phyloP scores from a whole-genome alignment of 1,140 invertebrate species.

The Drosophila ogumai region DNA sequence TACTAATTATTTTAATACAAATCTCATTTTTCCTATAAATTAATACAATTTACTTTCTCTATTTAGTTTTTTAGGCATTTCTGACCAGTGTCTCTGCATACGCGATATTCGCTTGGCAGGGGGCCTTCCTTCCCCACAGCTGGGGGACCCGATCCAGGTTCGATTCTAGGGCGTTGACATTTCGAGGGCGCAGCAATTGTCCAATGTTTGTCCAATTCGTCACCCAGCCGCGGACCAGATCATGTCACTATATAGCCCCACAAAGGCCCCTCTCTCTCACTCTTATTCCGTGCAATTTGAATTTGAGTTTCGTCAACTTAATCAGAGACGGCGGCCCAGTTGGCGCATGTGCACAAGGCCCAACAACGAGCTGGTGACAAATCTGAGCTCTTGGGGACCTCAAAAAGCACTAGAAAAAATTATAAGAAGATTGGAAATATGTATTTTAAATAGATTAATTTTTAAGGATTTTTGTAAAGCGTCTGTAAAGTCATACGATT shows the following conservation, averaged over 20 bases:
- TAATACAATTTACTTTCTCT: background rate
- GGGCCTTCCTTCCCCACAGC: slow-evolving; percentile 19
- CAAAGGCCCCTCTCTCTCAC: background rate
- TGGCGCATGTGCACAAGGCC: slow-evolving; percentile 63
- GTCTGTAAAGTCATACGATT: background rate
- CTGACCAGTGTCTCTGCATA: slow-evolving; percentile 21
- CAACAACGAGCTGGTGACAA: slow-evolving; percentile 77
- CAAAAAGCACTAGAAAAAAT: slow-evolving; percentile 4
- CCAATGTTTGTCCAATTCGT: slow-evolving; percentile 66
- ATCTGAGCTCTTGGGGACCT: slow-evolving; percentile 54
- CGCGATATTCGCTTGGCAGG: slow-evolving; percentile 29
- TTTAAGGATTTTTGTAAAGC: background rate
- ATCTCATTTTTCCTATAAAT: background rate
- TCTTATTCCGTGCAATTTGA: slow-evolving; percentile 48
- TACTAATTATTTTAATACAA: background rate
- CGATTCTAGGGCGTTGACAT: slow-evolving; percentile 74
- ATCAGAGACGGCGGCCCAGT: slow-evolving; percentile 72
- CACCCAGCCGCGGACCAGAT: slow-evolving; percentile 50
- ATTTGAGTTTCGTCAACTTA: slow-evolving; percentile 75
- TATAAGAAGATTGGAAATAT: accelerated
- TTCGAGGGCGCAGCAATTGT: slow-evolving; percentile 74
- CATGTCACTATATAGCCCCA: slow-evolving; percentile 29
- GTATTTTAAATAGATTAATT: background rate
- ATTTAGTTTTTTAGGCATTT: background rate
- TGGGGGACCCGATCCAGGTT: slow-evolving; percentile 11